Conservation (phyloP, 2,797 vertebrate species). For the Clarias laeviceps region DNA sequence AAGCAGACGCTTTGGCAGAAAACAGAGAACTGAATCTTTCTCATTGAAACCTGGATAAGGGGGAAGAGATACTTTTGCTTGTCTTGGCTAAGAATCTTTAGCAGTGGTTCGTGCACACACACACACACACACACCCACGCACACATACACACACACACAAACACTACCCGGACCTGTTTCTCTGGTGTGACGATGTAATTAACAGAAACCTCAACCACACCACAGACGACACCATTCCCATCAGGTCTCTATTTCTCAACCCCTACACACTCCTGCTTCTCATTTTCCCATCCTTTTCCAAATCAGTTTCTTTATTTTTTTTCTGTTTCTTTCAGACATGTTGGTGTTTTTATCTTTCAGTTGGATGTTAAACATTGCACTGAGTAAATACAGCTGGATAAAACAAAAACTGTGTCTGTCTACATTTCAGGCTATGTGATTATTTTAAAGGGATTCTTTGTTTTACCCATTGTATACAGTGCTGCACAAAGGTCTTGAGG, state of each 20-base stretch:
- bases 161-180: conserved; percentile 67
- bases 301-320: neutral
- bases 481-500: too few relatives aligned
- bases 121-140: neutral
- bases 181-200: conserved; percentile 59
- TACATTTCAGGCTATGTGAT: too few relatives aligned
- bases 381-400: too few relatives aligned
- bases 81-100: neutral
- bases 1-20: neutral
- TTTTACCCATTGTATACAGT: too few relatives aligned
- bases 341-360: too few relatives aligned
- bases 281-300: neutral
- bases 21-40: neutral
- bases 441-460: too few relatives aligned
- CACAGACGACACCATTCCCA: neutral
- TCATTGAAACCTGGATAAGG: neutral
- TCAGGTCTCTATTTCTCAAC: neutral
- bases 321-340: neutral
- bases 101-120: neutral
- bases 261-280: neutral
- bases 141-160: conserved; percentile 27
- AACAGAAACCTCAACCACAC: conserved; percentile 8
- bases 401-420: too few relatives aligned
- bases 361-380: too few relatives aligned
- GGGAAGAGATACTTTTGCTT: neutral